Conservation (phyloP, 2,797 vertebrate genomes). For the Eutrigla gurnardus region DNA sequence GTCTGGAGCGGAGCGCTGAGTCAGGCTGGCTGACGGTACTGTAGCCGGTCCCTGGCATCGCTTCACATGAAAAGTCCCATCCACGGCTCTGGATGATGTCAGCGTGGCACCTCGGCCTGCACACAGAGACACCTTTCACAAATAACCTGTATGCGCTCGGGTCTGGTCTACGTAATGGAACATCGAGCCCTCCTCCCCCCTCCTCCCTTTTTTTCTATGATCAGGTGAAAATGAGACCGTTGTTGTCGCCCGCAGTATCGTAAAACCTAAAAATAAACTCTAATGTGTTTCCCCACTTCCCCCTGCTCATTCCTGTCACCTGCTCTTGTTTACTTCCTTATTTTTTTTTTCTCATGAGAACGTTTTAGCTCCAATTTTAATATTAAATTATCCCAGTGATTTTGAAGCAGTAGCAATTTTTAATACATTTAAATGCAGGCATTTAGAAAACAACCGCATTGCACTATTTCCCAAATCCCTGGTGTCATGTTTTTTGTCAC, state of each 20-base stretch:
- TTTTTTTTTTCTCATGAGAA: conserved; percentile 27
- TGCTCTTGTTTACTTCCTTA: conserved; percentile 54
- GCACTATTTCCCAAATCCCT: conserved; percentile 42
- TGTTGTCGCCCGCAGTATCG: conserved; percentile 54
- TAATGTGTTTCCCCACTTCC: conserved; percentile 54
- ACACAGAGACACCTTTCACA: conserved; percentile 75
- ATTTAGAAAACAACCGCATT: conserved; percentile 28
- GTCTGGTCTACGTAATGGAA: conserved; percentile 65
- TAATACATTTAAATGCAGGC: neutral
- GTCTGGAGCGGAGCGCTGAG: conserved; percentile 63
- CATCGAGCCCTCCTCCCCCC: conserved; percentile 35
- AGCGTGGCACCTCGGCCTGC: conserved; percentile 57
- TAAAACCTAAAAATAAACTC: conserved; percentile 72
- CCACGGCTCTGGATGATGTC: conserved; percentile 70
- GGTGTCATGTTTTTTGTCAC: conserved; percentile 42
- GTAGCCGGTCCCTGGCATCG: conserved; percentile 63
- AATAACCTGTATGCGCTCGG: conserved; percentile 50
- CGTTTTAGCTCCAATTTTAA: conserved; percentile 1
- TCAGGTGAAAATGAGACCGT: conserved; percentile 64
- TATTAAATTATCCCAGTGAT: conserved; percentile 14
- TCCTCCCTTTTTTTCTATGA: conserved; percentile 56
- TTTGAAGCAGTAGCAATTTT: neutral
- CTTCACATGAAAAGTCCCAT: conserved; percentile 71
- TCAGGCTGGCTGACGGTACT: conserved; percentile 64
- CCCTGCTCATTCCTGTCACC: conserved; percentile 36